A percentile compares a stretch with the other conserved stretches of the same genome.
phyloP scores from a whole-genome alignment of 2,113 vertebrate genomes.

The Saimiri boliviensis region DNA sequence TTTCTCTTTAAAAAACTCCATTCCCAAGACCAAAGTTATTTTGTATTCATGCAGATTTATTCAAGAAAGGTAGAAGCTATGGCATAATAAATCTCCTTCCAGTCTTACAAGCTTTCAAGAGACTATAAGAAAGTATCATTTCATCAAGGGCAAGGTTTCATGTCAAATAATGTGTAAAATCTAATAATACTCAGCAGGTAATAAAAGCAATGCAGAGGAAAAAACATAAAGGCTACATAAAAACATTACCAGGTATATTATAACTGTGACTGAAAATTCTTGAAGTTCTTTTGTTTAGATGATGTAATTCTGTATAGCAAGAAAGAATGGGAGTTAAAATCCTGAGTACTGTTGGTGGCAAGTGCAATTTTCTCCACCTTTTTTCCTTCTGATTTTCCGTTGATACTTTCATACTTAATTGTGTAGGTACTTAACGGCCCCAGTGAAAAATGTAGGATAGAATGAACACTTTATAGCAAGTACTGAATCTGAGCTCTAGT shows the following conservation, averaged over 20 bases:
- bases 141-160: slow-evolving; percentile 12
- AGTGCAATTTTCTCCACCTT: background rate
- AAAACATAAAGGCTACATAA: background rate
- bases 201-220: background rate
- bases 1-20: background rate
- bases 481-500: background rate
- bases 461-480: background rate
- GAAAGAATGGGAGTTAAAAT: background rate
- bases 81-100: slow-evolving; percentile 39
- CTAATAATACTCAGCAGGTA: slow-evolving; percentile 30
- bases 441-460: background rate
- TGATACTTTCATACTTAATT: background rate
- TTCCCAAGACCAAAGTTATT: background rate
- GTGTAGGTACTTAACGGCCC: background rate
- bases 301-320: background rate
- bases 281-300: slow-evolving; percentile 22
- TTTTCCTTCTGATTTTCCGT: background rate
- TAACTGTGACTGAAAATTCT: background rate
- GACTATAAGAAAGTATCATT: slow-evolving; percentile 42
- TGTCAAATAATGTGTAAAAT: slow-evolving; percentile 11
- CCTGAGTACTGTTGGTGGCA: background rate
- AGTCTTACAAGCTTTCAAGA: slow-evolving; percentile 14
- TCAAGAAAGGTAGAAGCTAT: background rate
- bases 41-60: slow-evolving; percentile 10
- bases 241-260: background rate